Evolutionary conservation across 2,797 vertebrate species (phyloP).

Genomic region (Hydrolagus colliei): DNA sequence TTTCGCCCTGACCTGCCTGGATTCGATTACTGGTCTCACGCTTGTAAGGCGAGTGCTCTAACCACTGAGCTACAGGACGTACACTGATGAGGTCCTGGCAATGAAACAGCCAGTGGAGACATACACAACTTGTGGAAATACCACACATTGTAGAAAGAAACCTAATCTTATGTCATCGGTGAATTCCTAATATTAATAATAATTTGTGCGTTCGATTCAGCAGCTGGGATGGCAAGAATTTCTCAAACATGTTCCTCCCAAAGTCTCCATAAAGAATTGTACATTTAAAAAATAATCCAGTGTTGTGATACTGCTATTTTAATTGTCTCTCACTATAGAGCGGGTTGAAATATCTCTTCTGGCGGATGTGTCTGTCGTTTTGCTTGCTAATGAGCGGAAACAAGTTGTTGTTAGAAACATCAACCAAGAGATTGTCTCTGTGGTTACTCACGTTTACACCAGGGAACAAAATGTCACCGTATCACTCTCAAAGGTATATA

Average conservation of each 20-base stretch:
- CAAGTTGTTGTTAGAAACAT: slow-evolving; percentile 2
- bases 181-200: not conserved
- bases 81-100: not conserved
- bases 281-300: too few relatives aligned
- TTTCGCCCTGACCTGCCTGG: too few relatives aligned
- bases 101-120: not conserved
- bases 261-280: too few relatives aligned
- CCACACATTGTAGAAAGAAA: not conserved
- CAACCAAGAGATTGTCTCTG: not conserved
- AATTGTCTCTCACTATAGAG: not conserved
- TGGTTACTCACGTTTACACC: not conserved
- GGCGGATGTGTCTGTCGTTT: not conserved
- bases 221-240: not conserved
- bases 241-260: too few relatives aligned
- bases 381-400: slow-evolving; percentile 1
- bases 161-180: not conserved
- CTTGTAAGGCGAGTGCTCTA: too few relatives aligned
- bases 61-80: too few relatives aligned
- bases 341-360: not conserved
- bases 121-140: not conserved
- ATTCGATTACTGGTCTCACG: too few relatives aligned
- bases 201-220: not conserved
- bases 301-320: too few relatives aligned
- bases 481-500: slow-evolving; percentile 2
- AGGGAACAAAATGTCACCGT: not conserved